Evolutionary conservation across 2,797 vertebrate genomes (phyloP), one percentile per base, ranked within the genome.

Genomic region (Mallotus villosus): DNA sequence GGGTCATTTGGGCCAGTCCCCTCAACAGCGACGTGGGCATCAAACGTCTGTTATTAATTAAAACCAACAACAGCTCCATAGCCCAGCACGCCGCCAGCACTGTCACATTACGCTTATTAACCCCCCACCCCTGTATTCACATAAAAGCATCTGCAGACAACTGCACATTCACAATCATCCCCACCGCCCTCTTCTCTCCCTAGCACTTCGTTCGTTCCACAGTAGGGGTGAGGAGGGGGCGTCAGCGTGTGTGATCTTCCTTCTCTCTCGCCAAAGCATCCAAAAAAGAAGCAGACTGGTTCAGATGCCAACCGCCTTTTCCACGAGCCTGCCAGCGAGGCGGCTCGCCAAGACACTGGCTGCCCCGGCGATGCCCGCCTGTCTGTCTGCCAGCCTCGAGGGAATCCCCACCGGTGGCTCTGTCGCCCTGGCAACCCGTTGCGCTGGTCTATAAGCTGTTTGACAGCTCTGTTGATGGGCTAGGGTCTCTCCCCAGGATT

Each of bases 401-500:
- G 41, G 88, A 81, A 85, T 82, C 82, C 55, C 67, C 75, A 82
- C 85, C 82, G 71, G 83, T 82, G 85, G 84, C 77, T 51, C 82
- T 81, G 84, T 81, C 83, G 86, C 83, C 84, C 84, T 41, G 75
- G 78, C 85, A 73, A 85, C 89, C 86, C 69, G 84, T 82, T n/a
- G 87, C 65, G 84, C 79, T 71, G n/a, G 68, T 91, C 89, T 90
- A 91, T 90, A 89, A 87, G 78, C 63, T 75, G 83, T 87, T 88
- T 90, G 91, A 92, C 88, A 87, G 90, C 86, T 91, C 84, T 88
- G 78, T 89, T 89, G 86, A 90, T 88, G 78, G 84, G 79, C 82
- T 72, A 46, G 5, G 46, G 78, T 82, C 81, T 82, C 60, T 46
- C 22, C 63, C 73, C 46, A 11, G 55, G 37, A 41, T 14, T 12